Evolutionary conservation across 1,140 invertebrate species (phyloP), one percentile per base, ranked within the genome.

Genomic region (Ceratosolen fusciceps): DNA sequence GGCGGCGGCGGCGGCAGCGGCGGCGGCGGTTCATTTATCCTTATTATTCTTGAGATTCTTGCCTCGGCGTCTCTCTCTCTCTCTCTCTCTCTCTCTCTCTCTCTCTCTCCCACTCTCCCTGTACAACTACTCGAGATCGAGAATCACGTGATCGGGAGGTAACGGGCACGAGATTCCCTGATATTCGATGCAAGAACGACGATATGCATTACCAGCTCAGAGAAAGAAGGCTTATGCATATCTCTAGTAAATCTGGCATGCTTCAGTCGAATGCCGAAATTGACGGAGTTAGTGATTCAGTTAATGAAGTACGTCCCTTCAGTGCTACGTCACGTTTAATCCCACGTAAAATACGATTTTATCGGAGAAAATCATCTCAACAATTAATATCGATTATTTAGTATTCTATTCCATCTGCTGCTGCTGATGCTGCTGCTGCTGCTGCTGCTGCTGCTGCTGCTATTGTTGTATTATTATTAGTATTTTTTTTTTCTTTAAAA

Each of bases 21-120:
- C n/a, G n/a, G n/a, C n/a, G n/a, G n/a, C 31, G 31, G 26, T 65
- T 7, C 60, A n/a, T 37, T 65, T 65, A 65, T 65, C 37, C 60
- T 65, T 65, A 65, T 65, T 65, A 65, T 65, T 65, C 60, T 65
- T n/a, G 31, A 65, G 60, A 65, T 65, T 65, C 60, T 65, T 65
- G 60, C 19, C 19, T 65, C n/a, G n/a, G 31, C 31, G 12, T 65
- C 60, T n/a, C 34, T 65, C n/a, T n/a, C n/a, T n/a, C n/a, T n/a
- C n/a, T n/a, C n/a, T n/a, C n/a, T n/a, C n/a, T n/a, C n/a, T n/a
- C n/a, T n/a, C n/a, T n/a, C n/a, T n/a, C n/a, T n/a, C n/a, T n/a
- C n/a, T n/a, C n/a, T n/a, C n/a, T n/a, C n/a, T n/a, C n/a, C n/a
- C n/a, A n/a, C n/a, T n/a, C n/a, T n/a, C n/a, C n/a, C n/a, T n/a